Evolutionary conservation across 1,140 invertebrate species (phyloP).

Genomic region (Pseudomyrmex gracilis): DNA sequence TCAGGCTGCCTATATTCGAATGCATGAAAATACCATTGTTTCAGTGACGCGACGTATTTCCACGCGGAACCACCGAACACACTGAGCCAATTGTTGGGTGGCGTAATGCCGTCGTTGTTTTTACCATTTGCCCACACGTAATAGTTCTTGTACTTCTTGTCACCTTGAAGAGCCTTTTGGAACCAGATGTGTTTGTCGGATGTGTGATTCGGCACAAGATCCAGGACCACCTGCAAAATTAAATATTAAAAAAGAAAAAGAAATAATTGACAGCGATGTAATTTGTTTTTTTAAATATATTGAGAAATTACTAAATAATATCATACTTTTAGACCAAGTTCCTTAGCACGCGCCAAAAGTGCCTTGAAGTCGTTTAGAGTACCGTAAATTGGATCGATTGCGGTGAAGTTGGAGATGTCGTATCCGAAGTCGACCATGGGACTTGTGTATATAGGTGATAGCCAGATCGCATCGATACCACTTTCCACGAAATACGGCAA

Average conservation of each 20-base stretch:
- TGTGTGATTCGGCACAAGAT: constrained; percentile 89
- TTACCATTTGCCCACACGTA: constrained; percentile 90
- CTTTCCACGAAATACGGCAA: constrained; percentile 80
- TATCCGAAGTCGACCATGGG: constrained; percentile 88
- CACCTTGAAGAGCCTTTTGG: constrained; percentile 85
- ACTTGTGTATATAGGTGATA: constrained; percentile 88
- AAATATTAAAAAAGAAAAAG: too few relatives aligned
- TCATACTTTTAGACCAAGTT: constrained; percentile 83
- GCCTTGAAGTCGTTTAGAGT: constrained; percentile 87
- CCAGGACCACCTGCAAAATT: constrained; percentile 79
- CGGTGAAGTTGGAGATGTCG: constrained; percentile 87
- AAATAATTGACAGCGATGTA: not conserved
- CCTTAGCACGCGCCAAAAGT: constrained; percentile 82
- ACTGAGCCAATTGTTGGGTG: constrained; percentile 89
- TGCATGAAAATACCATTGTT: constrained; percentile 87
- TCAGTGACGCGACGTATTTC: constrained; percentile 80
- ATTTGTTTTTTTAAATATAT: too few relatives aligned
- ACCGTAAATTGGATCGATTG: constrained; percentile 87
- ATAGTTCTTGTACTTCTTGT: constrained; percentile 88
- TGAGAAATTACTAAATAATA: too few relatives aligned
- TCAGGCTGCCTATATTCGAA: constrained; percentile 87
- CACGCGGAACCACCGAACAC: constrained; percentile 85
- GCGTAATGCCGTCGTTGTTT: constrained; percentile 54
- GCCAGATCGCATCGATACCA: constrained; percentile 85
- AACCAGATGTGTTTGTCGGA: constrained; percentile 92